These are phyloP conservation scores for Drosophila malerkotliana DNA, from an alignment of 1,140 invertebrate species.

Conservation along the genomic window DNA sequence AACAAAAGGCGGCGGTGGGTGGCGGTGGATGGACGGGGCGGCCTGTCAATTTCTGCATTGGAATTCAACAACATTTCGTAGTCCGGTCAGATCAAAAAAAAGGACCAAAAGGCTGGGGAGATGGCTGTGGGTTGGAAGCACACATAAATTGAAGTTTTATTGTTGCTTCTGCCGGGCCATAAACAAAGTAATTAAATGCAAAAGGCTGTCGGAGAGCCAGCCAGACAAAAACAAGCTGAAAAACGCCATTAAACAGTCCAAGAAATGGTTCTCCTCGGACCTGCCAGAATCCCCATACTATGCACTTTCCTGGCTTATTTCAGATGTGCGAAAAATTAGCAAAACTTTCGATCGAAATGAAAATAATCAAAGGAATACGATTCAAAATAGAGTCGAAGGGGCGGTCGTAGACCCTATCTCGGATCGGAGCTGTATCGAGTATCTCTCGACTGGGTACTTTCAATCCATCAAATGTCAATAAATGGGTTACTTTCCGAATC, in stretches of 20 bases:
- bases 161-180: slow-evolving; percentile 73
- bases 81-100: not conserved
- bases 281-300: not conserved
- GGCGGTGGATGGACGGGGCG: slow-evolving; percentile 1
- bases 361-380: slow-evolving; percentile 61
- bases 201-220: slow-evolving; percentile 52
- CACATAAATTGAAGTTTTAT: slow-evolving; percentile 81
- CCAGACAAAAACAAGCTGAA: slow-evolving; percentile 25
- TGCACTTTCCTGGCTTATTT: slow-evolving; percentile 51
- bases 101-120: not conserved
- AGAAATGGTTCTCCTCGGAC: slow-evolving; percentile 66
- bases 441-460: too few relatives aligned
- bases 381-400: not conserved
- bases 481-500: slow-evolving; percentile 15
- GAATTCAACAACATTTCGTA: slow-evolving; percentile 68
- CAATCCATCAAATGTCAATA: slow-evolving; percentile 30
- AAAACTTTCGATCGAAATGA: slow-evolving; percentile 19
- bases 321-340: slow-evolving; percentile 46
- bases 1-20: slow-evolving; percentile 52
- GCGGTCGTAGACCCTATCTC: too few relatives aligned
- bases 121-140: slow-evolving; percentile 9
- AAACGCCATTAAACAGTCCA: slow-evolving; percentile 75
- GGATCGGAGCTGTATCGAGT: too few relatives aligned
- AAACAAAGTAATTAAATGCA: slow-evolving; percentile 81
- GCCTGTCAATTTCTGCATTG: slow-evolving; percentile 80